Evolutionary conservation across 2,888 invertebrate species (phyloP), one percentile per base, ranked within the genome.

Genomic region (Lucinisca nassula): DNA sequence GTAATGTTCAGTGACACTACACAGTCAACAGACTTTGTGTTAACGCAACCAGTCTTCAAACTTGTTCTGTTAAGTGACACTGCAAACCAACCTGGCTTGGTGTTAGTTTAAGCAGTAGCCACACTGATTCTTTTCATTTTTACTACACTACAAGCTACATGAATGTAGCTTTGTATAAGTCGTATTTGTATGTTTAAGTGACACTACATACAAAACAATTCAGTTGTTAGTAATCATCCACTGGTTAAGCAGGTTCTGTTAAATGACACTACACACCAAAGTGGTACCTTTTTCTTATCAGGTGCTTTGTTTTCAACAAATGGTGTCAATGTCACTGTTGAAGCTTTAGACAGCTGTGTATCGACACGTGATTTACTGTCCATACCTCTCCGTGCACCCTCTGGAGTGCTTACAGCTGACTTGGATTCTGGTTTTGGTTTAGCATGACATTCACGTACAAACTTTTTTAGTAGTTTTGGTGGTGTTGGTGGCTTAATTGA

Each of bases 401-500:
- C 58, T n/a, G 24, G 58, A 14, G 67, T 6, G 21, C 35, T 35
- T 17, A 6, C 35, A 3, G 67, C 32, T 3, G 67, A 35, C 30
- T 67, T 67, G 8, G 32, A 30, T 6, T 67, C 67, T 21, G 17
- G 0, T 27, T 77, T 32, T 6, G 55, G 14, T 58, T 77, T 49
- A n/a, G 77, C 35, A 27, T 77, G 55, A 24, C 37, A 55, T 17
- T 77, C 32, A 4, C 32, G 55, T 24, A 21, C 35, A 21, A 37
- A 32, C 37, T n/a, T 35, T 80, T 30, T 73, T 38, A 30, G 80
- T 24, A 37, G 38, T 73, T 73, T 80, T 80, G 21, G 73, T 49
- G 38, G 73, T 37, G 76, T 35, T 3, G 76, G 67, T 12, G 88
- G 85, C 81, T 82, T 88, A 27, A 87, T 32, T 37, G 85, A 85